Conservation (phyloP, 1,140 invertebrate species). For the Anthonomus grandis region DNA sequence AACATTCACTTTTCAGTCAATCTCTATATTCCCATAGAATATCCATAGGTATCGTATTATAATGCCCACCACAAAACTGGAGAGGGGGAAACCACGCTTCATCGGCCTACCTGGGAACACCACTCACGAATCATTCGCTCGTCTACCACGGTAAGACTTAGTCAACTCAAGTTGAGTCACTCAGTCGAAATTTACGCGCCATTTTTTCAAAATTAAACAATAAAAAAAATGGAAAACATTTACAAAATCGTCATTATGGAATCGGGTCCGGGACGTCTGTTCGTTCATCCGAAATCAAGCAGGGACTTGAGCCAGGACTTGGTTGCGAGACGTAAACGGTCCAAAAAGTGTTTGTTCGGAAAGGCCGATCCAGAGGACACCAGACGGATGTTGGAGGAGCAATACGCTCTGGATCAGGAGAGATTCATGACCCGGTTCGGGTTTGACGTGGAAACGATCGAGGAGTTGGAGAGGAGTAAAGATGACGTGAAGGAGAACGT, state of each 20-base stretch:
- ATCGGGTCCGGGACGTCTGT: constrained; percentile 13
- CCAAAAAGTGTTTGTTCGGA: constrained; percentile 35
- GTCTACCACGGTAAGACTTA: neutral
- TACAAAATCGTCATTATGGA: constrained; percentile 26
- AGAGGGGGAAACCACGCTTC: neutral
- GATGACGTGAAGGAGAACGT: constrained; percentile 21
- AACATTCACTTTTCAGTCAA: constrained; percentile 5
- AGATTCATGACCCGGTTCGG: constrained; percentile 31
- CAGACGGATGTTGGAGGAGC: constrained; percentile 30
- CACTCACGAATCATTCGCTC: constrained; percentile 1
- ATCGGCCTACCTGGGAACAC: neutral
- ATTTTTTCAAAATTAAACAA: neutral
- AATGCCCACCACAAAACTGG: constrained; percentile 2
- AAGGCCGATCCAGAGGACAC: constrained; percentile 27
- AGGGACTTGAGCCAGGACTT: constrained; percentile 9
- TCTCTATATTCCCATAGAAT: constrained; percentile 15
- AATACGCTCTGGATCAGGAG: constrained; percentile 27
- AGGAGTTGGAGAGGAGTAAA: constrained; percentile 23
- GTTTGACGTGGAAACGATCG: constrained; percentile 31
- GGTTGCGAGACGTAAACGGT: neutral
- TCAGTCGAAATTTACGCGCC: neutral
- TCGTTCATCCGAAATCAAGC: constrained; percentile 11
- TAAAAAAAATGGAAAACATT: constrained; percentile 16
- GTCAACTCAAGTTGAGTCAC: constrained; percentile 8
- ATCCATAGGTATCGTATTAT: neutral